These are phyloP conservation scores for Corythornis vintsioides DNA, from an alignment of 2,113 vertebrate species.

Conservation along the genomic window DNA sequence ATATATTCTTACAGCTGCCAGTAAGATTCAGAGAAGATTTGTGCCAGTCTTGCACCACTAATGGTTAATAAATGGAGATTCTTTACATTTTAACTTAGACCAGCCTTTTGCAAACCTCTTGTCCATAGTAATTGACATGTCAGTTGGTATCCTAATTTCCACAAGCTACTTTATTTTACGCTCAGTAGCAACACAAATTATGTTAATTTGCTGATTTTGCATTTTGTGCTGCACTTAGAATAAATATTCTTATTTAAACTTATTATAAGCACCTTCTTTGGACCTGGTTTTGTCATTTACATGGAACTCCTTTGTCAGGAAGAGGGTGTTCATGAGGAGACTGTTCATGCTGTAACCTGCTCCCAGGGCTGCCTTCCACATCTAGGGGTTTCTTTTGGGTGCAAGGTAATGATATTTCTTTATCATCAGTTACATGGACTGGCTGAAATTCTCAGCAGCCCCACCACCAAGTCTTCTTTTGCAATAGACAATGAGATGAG, in stretches of 20 bases:
- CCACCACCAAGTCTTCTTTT: neutral
- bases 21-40: neutral
- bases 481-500: neutral
- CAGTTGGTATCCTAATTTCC: neutral
- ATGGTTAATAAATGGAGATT: neutral
- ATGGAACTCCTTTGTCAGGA: neutral
- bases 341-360: neutral
- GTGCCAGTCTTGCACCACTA: neutral
- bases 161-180: neutral
- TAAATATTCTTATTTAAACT: neutral
- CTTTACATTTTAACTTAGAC: neutral
- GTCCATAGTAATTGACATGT: neutral
- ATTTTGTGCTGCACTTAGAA: neutral
- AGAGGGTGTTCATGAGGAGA: neutral
- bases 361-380: neutral
- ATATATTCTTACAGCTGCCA: neutral
- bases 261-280: neutral
- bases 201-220: neutral
- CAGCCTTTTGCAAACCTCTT: neutral
- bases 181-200: neutral
- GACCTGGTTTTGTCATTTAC: neutral
- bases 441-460: neutral
- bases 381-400: neutral
- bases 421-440: neutral
- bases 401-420: neutral